Conservation (phyloP, 2,888 invertebrate species). For the Tinea trinotella region DNA sequence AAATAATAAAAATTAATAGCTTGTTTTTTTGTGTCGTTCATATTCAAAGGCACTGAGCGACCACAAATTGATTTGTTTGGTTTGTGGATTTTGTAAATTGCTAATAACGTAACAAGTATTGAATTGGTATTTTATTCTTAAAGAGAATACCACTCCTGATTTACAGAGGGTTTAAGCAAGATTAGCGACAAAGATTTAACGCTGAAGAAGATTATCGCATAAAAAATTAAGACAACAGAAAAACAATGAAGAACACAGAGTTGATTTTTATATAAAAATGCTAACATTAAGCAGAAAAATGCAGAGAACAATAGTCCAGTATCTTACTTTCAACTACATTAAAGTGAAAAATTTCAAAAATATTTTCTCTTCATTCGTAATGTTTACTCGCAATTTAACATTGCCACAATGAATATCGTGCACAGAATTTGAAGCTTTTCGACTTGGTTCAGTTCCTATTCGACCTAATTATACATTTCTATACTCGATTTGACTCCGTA, state of each 20-base stretch:
- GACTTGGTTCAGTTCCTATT: background rate
- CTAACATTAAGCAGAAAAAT: background rate
- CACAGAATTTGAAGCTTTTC: constrained; percentile 5
- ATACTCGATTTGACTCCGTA: too few relatives aligned
- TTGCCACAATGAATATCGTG: constrained; percentile 12
- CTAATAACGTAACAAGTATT: too few relatives aligned
- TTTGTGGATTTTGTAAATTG: too few relatives aligned
- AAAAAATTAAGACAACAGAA: constrained; percentile 11
- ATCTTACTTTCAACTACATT: constrained; percentile 15
- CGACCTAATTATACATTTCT: background rate
- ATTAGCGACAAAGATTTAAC: constrained; percentile 7
- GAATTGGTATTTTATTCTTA: too few relatives aligned
- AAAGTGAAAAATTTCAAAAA: constrained; percentile 8
- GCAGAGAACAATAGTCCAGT: background rate
- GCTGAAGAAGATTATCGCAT: constrained; percentile 8
- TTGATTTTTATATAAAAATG: background rate
- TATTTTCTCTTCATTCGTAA: constrained; percentile 16
- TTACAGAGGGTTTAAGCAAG: constrained; percentile 1
- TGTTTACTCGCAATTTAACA: constrained; percentile 13
- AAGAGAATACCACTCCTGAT: background rate
- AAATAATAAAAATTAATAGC: too few relatives aligned
- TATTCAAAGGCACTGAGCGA: too few relatives aligned
- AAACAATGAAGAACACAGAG: background rate
- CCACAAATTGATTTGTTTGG: too few relatives aligned
- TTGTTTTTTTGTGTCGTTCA: too few relatives aligned